Evolutionary conservation across 2,888 invertebrate genomes (phyloP).

Genomic region (Cheilosia impressa): DNA sequence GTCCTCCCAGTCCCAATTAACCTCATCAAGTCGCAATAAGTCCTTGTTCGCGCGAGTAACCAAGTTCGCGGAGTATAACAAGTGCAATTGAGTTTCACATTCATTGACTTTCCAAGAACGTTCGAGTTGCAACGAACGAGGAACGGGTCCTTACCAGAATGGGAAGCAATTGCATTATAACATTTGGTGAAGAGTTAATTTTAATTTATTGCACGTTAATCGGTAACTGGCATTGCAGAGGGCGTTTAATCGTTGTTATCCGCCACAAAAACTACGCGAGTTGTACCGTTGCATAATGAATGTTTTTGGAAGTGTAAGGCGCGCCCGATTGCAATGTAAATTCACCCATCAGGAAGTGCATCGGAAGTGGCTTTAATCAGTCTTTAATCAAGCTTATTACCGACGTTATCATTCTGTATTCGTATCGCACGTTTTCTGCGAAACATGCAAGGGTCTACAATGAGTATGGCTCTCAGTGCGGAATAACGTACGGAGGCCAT

Average conservation of each 20-base stretch:
- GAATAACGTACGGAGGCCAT: too few species aligned
- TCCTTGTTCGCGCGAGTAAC: not conserved
- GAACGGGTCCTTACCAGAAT: constrained; percentile 1
- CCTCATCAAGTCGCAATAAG: constrained; percentile 1
- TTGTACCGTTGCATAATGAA: not conserved
- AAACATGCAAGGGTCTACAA: too few species aligned
- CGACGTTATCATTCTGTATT: too few species aligned
- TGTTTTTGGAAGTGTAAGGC: not conserved
- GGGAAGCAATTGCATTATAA: not conserved
- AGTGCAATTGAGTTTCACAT: constrained; percentile 8
- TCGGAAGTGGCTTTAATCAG: too few species aligned
- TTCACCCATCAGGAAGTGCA: too few species aligned
- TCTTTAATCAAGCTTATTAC: too few species aligned
- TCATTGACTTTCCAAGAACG: constrained; percentile 17
- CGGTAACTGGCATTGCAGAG: not conserved
- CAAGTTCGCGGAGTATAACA: not conserved
- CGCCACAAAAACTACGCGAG: not conserved
- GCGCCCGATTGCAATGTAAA: too few species aligned
- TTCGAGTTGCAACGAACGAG: not conserved
- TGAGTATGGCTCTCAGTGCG: too few species aligned
- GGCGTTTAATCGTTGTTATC: not conserved
- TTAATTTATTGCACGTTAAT: constrained; percentile 18
- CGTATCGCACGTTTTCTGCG: too few species aligned
- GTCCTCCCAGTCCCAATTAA: not conserved
- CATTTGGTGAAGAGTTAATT: constrained; percentile 7